Conservation (phyloP, 2,797 vertebrate species). For the Thunnus albacares region DNA sequence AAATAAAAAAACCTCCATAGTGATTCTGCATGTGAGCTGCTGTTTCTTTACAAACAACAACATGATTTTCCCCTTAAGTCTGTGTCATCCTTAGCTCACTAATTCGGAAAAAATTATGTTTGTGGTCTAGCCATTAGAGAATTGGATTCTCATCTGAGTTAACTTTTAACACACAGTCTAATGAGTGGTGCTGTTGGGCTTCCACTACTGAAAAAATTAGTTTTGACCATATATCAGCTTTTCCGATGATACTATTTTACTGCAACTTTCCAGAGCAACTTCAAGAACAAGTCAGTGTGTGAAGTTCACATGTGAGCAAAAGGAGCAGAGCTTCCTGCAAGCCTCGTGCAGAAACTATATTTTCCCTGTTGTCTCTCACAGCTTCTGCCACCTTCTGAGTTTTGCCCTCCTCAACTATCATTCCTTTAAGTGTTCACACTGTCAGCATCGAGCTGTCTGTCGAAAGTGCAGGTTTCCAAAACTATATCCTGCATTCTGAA, state of each 20-base stretch:
- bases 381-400: not conserved
- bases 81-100: not conserved
- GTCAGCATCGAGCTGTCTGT: not conserved
- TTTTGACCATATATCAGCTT: not conserved
- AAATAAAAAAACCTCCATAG: not conserved
- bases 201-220: not conserved
- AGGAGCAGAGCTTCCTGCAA: no score
- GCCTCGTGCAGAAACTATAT: no score
- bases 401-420: slow-evolving; percentile 1
- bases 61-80: not conserved
- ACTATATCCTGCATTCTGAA: not conserved
- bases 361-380: not conserved
- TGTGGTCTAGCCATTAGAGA: not conserved
- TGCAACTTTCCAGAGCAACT: not conserved
- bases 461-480: not conserved
- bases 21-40: not conserved
- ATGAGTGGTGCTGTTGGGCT: not conserved
- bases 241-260: not conserved
- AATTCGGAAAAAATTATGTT: not conserved
- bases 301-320: no score
- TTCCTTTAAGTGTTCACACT: not conserved
- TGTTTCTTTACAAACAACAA: not conserved
- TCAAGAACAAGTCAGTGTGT: no score
- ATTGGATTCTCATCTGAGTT: not conserved
- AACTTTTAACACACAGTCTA: not conserved